A percentile compares a stretch with the other conserved stretches of the same genome.
Evolutionary conservation across 1,140 invertebrate genomes (phyloP).

Genomic region (Drosophila bocqueti): DNA sequence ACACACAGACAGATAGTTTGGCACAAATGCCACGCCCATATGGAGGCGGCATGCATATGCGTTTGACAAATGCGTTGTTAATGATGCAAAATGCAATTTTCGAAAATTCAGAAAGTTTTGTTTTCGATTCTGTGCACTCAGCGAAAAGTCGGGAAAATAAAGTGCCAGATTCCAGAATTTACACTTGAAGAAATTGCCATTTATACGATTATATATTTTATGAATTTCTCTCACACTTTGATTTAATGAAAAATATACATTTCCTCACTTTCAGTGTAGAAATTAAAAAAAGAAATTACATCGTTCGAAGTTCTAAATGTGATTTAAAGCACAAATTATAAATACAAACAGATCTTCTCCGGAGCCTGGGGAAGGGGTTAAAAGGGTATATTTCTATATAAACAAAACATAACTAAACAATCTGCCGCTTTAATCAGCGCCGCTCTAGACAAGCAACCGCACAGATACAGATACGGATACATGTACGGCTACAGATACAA

Average conservation of each 20-base stretch:
- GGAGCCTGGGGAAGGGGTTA: background rate
- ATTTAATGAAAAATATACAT: background rate
- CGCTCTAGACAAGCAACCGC: constrained; percentile 50
- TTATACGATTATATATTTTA: too few species aligned
- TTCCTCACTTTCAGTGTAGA: too few species aligned
- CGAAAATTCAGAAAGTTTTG: constrained; percentile 72
- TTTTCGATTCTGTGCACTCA: constrained; percentile 56
- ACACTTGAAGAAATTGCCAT: background rate
- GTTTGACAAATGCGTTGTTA: constrained; percentile 83
- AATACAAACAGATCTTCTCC: constrained; percentile 18
- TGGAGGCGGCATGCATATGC: constrained; percentile 63
- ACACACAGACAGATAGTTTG: constrained; percentile 34
- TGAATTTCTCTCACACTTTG: background rate
- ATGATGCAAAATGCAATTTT: constrained; percentile 83
- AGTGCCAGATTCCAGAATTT: too few species aligned
- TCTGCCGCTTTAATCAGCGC: constrained; percentile 78
- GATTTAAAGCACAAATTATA: constrained; percentile 38
- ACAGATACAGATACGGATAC: constrained; percentile 28
- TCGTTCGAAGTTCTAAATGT: constrained; percentile 17
- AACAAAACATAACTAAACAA: constrained; percentile 69
- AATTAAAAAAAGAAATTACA: background rate
- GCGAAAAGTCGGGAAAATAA: constrained; percentile 11
- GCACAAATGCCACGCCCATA: constrained; percentile 41
- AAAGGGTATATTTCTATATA: constrained; percentile 57
- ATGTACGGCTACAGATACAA: constrained; percentile 52